Evolutionary conservation across 1,140 invertebrate genomes (phyloP).

Genomic region (Geopemphigus sp.): DNA sequence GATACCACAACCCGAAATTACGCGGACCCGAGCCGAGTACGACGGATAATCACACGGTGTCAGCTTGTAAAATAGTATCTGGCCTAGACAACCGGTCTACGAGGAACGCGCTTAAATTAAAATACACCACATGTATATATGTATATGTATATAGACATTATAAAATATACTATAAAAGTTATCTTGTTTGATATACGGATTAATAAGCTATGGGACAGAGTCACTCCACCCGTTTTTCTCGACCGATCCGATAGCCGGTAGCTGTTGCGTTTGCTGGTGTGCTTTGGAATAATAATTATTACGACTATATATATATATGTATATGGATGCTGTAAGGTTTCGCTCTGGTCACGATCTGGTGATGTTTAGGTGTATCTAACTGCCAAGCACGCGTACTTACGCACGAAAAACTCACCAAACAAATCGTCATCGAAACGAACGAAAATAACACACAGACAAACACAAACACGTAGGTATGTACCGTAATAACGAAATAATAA

Average conservation of each 20-base stretch:
- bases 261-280: not conserved
- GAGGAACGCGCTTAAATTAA: not conserved
- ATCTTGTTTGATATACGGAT: too few species aligned
- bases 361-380: not conserved
- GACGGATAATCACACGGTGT: not conserved
- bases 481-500: too few species aligned
- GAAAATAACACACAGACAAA: too few species aligned
- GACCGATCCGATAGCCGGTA: not conserved
- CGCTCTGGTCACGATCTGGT: not conserved
- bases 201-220: too few species aligned
- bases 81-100: not conserved
- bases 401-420: not conserved
- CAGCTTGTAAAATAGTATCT: not conserved
- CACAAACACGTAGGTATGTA: too few species aligned
- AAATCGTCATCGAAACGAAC: not conserved
- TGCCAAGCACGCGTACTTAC: not conserved
- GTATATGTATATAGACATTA: not conserved
- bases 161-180: too few species aligned
- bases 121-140: not conserved
- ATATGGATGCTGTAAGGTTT: not conserved
- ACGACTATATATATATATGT: not conserved
- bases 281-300: not conserved
- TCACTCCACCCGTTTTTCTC: not conserved
- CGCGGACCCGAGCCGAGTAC: not conserved
- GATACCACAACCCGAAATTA: not conserved